Base-by-base conservation (phyloP, 2,888 invertebrate genomes). In the Ellobium chinense region DNA sequence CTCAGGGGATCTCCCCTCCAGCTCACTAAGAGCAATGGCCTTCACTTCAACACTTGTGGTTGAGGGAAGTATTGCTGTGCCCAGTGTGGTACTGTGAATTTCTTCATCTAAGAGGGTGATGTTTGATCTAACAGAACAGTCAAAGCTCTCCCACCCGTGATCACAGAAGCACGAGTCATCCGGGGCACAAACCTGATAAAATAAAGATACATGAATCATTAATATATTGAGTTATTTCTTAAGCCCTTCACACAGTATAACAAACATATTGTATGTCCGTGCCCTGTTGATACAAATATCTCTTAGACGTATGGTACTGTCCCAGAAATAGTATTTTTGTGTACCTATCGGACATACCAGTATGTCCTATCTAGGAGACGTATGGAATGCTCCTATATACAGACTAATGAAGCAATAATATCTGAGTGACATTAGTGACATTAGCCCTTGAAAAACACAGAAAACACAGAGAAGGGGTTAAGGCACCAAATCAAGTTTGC, bases 151-250 rank as follows among this genome's bases (percentile, higher is more conserved):
- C 92, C 93, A 94, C 27, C 98, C 98, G 85, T 94, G 94, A 91
- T 96, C 94, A 94, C 99, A 99, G 92, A 96, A 96, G 93, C 99
- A 99, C 89, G 96, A 96, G 94, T 98, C 97, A 86, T 95, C 94
- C 93, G 98, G 98, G 21, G 98, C 97, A 93, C 99, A 99, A 81
- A 96, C 95, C 98, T 98, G 94, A 2, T 81, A 68, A 72, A n/a
- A 56, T 1, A 69, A 39, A n/a, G 7, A 34, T 18, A 3, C 75
- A 82, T 36, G 46, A 46, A 18, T 7, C 46, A 46, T 18, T 46
- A 18, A 18, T 12, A 12, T 46, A 46, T 12, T 7, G 18, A 18
- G 46, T 46, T 46, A 46, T 46, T 46, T 46, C 46, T 46, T 46
- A 9, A 46, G 9, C 18, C 18, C 46, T 46, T 18, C 18, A 46